Base-by-base conservation (phyloP, 2,888 invertebrate species). In the Erebia aethiops region DNA sequence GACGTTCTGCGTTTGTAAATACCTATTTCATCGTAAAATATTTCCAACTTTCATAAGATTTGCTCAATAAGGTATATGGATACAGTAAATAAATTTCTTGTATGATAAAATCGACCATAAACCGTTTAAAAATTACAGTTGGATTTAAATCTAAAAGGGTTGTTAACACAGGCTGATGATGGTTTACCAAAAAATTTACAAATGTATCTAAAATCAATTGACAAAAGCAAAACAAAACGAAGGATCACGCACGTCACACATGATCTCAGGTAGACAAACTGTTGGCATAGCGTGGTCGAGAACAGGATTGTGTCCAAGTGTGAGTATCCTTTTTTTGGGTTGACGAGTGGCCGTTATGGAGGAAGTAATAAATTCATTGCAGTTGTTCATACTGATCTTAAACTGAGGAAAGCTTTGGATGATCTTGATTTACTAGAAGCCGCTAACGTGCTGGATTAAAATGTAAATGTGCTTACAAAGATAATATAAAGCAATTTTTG, bases 251-350 rank as follows among this genome's bases (percentile, higher is more conserved):
- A 83, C 87, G 83, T 84, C 82, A 85, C 86, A 87, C 85, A 87
- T 88, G 85, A 82, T 84, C 86, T 82, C 91, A 92, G 92, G 91
- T 91, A 91, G 87, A 85, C 80, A 80, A 66, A 66, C 57, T 82
- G 80, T 83, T 82, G 78, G 82, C 81, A 79, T 77, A 81, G 84
- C 82, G 81, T 80, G 82, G 82, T 82, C 84, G 82, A 88, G 86
- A 90, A 91, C 90, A 86, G 88, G 91, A 90, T 89, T 89, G 82
- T 86, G 85, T 84, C 83, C 65, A 85, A 86, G 86, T 83, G 85
- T 81, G 83, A 80, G 81, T 82, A 80, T 83, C 82, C 81, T 85
- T 89, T 90, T 89, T 90, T 88, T 81, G 80, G 74, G 69, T 75
- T 72, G 80, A 77, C 86, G 81, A 87, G 86, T 86, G 86, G 90